Evolutionary conservation across 2,113 vertebrate genomes (phyloP), one percentile per base, ranked within the genome.

Genomic region (Crotalus viridis): DNA sequence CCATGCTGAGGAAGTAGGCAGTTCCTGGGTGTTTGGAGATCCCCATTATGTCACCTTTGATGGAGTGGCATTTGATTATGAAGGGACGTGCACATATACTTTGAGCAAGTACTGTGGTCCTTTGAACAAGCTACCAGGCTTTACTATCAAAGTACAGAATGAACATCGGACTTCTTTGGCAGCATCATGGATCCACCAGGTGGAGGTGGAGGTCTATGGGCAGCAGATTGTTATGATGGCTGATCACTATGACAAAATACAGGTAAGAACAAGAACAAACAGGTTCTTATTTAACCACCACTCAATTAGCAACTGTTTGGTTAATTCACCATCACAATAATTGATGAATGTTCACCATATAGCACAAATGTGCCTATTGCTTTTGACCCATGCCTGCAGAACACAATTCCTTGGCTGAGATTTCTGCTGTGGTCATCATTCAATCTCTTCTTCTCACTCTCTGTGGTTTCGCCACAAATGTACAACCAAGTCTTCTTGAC

Each of bases 1-100:
- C 85, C 92, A 90, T 91, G 94, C 96, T 26, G 94, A 43, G 7
- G 92, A 91, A 24, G 96, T 92, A 57, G 94, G 39, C 59, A 96
- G 94, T 48, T 97, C 95, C 93, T 97, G 92, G 94, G 94, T 95
- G 21, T 95, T 96, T 15, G 96, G 95, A 0, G 92, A 94, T 0
- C 94, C 94, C 2, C 95, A 96, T n/a, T 97, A 97, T 90, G 39
- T 91, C 9, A 98, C 95, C 0, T 97, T 97, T 59, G 96, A 97
- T 51, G 96, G 97, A 26, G n/a, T 94, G 21, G 64, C 33, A 0
- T 97, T 97, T 92, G 95, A 96, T 1, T 97, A 97, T 59, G 94
- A 96, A 69, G 97, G 97, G 1, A 94, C 96, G 0, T 97, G 97
- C 94, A 93, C 1, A 39, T 21, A 97, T 43, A 95, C 64, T 1